These are phyloP conservation scores for Tapirus terrestris DNA, from an alignment of 2,113 vertebrate genomes.

Conservation along the genomic window DNA sequence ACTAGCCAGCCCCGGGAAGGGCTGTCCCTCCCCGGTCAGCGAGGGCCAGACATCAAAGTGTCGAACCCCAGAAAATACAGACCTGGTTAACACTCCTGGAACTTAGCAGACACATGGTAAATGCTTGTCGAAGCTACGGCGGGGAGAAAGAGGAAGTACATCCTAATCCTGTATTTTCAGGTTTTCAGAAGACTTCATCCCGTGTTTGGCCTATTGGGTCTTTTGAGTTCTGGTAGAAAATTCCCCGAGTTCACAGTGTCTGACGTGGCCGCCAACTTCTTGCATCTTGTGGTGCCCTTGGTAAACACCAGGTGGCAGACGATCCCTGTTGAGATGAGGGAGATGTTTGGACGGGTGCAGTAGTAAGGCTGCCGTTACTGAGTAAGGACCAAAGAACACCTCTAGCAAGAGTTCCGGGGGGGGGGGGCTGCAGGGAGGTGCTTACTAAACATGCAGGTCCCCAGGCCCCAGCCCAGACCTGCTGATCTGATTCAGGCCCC, in stretches of 20 bases:
- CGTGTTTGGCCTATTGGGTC: neutral
- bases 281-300: neutral
- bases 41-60: neutral
- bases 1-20: neutral
- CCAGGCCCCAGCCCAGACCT: neutral
- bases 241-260: neutral
- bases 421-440: neutral
- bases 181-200: neutral
- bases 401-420: neutral
- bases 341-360: fast-evolving
- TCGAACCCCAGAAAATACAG: neutral
- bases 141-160: neutral
- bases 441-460: neutral
- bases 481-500: neutral
- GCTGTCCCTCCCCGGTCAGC: neutral
- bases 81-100: neutral
- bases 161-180: neutral
- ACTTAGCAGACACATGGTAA: neutral
- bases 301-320: neutral
- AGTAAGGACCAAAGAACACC: neutral
- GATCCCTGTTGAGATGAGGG: neutral
- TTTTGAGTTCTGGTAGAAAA: neutral
- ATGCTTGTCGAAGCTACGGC: neutral
- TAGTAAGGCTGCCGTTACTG: neutral
- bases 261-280: neutral